A percentile compares a stretch with the other conserved stretches of the same genome.
Evolutionary conservation across 2,797 vertebrate genomes (phyloP).

Genomic region (Silurus lanzhouensis): DNA sequence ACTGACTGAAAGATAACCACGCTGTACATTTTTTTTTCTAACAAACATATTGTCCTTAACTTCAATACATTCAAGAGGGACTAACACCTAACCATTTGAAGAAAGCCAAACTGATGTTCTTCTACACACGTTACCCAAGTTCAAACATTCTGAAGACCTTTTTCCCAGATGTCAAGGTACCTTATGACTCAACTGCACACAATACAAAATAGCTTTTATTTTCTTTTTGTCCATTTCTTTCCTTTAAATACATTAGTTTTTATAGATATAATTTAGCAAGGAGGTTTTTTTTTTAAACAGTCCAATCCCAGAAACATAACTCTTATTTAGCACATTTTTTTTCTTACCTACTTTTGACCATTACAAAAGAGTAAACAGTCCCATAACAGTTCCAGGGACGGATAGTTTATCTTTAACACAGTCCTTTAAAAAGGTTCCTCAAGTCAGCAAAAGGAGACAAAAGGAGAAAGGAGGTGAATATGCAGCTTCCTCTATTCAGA

Average conservation of each 20-base stretch:
- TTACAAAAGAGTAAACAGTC: neutral
- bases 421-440: constrained; percentile 71
- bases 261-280: constrained; percentile 8
- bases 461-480: constrained; percentile 73
- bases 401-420: constrained; percentile 53
- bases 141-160: constrained; percentile 89
- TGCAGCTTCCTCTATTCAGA: constrained; percentile 74
- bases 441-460: constrained; percentile 83
- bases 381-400: constrained; percentile 18
- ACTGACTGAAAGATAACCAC: neutral
- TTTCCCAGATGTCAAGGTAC: constrained; percentile 95
- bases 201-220: neutral
- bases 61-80: constrained; percentile 84
- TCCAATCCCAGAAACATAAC: neutral
- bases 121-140: constrained; percentile 96
- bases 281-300: neutral
- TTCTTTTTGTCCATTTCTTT: neutral
- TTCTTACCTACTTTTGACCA: neutral
- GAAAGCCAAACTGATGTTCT: constrained; percentile 98
- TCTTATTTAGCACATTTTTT: constrained; percentile 6
- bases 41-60: constrained; percentile 48
- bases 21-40: neutral
- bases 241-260: neutral
- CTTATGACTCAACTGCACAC: constrained; percentile 2
- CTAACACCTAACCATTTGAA: constrained; percentile 93